Evolutionary conservation across 2,113 vertebrate species (phyloP), one percentile per base, ranked within the genome.

Genomic region (Silurus asotus): DNA sequence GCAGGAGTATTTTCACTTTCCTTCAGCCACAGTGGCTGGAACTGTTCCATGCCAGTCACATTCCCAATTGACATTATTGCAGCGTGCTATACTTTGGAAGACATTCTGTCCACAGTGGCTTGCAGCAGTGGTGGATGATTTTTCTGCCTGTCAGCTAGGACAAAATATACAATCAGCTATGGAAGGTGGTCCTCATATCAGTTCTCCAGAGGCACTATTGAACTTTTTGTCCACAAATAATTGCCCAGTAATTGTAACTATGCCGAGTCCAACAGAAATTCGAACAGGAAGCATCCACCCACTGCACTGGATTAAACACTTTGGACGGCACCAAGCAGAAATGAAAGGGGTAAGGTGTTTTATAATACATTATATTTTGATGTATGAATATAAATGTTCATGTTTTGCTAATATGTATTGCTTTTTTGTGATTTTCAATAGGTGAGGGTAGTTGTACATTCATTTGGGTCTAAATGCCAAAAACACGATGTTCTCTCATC

Each of bases 81-180:
- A 97, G 92, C 92, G 94, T 7, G 94, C 96, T 64, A 91, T 97
- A 48, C 93, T 97, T 67, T 97, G 96, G 96, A 95, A 94, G 51
- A 94, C 95, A 5, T 53, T 97, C 25, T 58, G 89, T 74, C 96
- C 96, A 0, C 53, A 94, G 5, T 89, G 90, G 62, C 87, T 96
- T 55, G 89, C 91, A 51, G 84, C 84, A 0, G 86, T 95, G 28
- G 88, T 93, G 0, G 89, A 94, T 0, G 92, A 92, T 79, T 85
- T 97, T 25, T 88, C 92, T 8, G 89, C 92, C 58, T 95, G 94
- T 88, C 86, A 92, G n/a, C 91, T 94, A 86, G 94, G 92, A 28
- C 90, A 88, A 13, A 69, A 88, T 19, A 58, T n/a, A 11, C 80
- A 78, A 59, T 85, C 69, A 25, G 20, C 3, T 48, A 75, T 19